phyloP scores from a whole-genome alignment of 2,797 vertebrate species.

The Macroramphosus scolopax region DNA sequence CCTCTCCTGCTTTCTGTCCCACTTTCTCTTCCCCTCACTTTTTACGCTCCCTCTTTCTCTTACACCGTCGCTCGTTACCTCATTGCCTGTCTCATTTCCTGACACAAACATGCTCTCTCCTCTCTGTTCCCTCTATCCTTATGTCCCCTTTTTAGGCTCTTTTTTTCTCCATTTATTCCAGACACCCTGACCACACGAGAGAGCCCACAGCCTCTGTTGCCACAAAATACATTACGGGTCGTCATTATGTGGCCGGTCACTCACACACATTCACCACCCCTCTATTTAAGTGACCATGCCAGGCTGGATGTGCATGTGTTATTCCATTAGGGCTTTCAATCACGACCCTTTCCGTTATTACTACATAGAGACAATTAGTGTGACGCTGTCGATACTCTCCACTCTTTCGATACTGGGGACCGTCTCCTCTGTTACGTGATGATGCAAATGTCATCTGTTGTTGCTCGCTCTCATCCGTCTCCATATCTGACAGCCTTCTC shows the following conservation, averaged over 20 bases:
- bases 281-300: slow-evolving; percentile 35
- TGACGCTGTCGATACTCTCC: slow-evolving; percentile 14
- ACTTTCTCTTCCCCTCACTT: slow-evolving; percentile 14
- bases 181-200: slow-evolving; percentile 6
- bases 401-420: slow-evolving; percentile 3
- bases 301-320: slow-evolving; percentile 34
- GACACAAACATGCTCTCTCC: slow-evolving; percentile 35
- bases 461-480: slow-evolving; percentile 8
- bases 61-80: slow-evolving; percentile 32
- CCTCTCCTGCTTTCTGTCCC: slow-evolving; percentile 2
- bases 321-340: slow-evolving; percentile 67
- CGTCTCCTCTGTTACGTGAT: slow-evolving; percentile 15
- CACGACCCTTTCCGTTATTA: slow-evolving; percentile 20
- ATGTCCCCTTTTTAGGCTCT: slow-evolving; percentile 29
- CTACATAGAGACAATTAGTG: slow-evolving; percentile 50
- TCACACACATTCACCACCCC: slow-evolving; percentile 6
- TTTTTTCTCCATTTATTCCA: slow-evolving; percentile 24
- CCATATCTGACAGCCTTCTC: not conserved
- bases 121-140: slow-evolving; percentile 1
- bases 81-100: slow-evolving; percentile 29
- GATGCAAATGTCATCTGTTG: slow-evolving; percentile 4
- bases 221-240: slow-evolving; percentile 67
- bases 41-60: slow-evolving; percentile 7
- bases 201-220: slow-evolving; percentile 26
- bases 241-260: slow-evolving; percentile 61